A percentile compares a stretch with the other conserved stretches of the same genome.
phyloP scores from a whole-genome alignment of 2,888 invertebrate genomes.

The Drosophila antonietae region DNA sequence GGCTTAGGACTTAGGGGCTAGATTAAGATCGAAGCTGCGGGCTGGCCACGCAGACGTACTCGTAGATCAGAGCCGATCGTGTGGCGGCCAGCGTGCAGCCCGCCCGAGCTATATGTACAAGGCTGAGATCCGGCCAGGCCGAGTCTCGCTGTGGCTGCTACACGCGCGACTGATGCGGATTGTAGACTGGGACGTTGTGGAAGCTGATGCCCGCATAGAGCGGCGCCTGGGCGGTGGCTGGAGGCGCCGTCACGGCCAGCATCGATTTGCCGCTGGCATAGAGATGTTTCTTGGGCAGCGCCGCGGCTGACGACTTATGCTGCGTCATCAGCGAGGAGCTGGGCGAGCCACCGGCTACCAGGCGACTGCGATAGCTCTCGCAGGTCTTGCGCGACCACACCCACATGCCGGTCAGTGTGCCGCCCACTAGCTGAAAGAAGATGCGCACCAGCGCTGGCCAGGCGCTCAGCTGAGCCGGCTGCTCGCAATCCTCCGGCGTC shows the following conservation, averaged over 20 bases:
- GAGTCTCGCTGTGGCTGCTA: constrained; percentile 67
- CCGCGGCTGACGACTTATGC: constrained; percentile 70
- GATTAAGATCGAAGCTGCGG: constrained; percentile 32
- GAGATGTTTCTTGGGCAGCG: constrained; percentile 80
- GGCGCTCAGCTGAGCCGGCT: constrained; percentile 71
- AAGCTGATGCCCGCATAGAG: constrained; percentile 84
- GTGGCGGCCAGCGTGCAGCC: constrained; percentile 7
- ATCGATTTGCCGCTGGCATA: constrained; percentile 70
- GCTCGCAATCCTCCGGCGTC: constrained; percentile 80
- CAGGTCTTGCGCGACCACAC: constrained; percentile 85
- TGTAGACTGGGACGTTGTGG: constrained; percentile 84
- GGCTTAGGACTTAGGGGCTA: constrained; percentile 27
- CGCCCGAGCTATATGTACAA: neutral
- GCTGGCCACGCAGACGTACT: constrained; percentile 15
- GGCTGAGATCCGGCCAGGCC: constrained; percentile 28
- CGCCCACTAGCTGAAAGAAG: constrained; percentile 83
- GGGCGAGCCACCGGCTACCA: constrained; percentile 73
- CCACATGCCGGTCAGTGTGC: constrained; percentile 84
- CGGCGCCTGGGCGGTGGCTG: constrained; percentile 58
- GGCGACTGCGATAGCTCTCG: constrained; percentile 83
- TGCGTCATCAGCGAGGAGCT: constrained; percentile 78
- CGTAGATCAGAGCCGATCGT: neutral
- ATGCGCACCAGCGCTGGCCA: constrained; percentile 80
- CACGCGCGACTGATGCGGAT: constrained; percentile 80
- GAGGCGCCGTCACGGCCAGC: constrained; percentile 22